Base-by-base conservation (phyloP, 2,113 vertebrate species). In the Numida meleagris region DNA sequence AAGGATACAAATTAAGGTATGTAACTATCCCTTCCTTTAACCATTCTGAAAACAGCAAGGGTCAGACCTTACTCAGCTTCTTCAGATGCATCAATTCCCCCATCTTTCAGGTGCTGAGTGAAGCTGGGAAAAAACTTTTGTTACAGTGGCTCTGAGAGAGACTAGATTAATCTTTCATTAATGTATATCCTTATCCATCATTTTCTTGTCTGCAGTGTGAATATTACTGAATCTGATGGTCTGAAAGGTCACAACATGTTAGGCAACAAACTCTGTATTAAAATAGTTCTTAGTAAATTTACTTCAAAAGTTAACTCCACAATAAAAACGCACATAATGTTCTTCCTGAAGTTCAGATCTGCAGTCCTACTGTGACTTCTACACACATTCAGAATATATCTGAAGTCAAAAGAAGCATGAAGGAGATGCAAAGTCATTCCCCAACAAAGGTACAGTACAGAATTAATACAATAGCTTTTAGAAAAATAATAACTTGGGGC, bases 291-390 rank as follows among this genome's bases (percentile, higher is more conserved):
- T 72, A 75, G 46, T 34, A 74, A 50, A 34, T 87, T 36, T 55
- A 33, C 8, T 38, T 38, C 38, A 8, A 11, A 66, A 38, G 18
- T 18, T 73, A 74, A 63, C 10, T 50, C 34, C 36, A 33, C 59
- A 46, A 50, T 57, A 36, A 62, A 73, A 87, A 51, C 1, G 25
- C 5, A 78, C 0, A 0, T 9, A 2, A 2, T 20, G 3, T 23
- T 75, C 57, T 34, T 75, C 34, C 42, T 67, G 50, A 21, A 82
- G 57, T 33, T 58, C 36, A 55, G 21, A 61, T 24, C 40, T 57
- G 34, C 50, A 82, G 4, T n/a, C 12, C 17, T 63, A 36, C 16
- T 77, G 45, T 25, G 78, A 63, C 24, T 61, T 66, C 65, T 74
- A 29, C 6, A 65, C 0, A 2, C 24, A 61, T 6, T 16, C 16